Evolutionary conservation across 2,113 vertebrate species (phyloP).

Genomic region (Aptenodytes forsteri): DNA sequence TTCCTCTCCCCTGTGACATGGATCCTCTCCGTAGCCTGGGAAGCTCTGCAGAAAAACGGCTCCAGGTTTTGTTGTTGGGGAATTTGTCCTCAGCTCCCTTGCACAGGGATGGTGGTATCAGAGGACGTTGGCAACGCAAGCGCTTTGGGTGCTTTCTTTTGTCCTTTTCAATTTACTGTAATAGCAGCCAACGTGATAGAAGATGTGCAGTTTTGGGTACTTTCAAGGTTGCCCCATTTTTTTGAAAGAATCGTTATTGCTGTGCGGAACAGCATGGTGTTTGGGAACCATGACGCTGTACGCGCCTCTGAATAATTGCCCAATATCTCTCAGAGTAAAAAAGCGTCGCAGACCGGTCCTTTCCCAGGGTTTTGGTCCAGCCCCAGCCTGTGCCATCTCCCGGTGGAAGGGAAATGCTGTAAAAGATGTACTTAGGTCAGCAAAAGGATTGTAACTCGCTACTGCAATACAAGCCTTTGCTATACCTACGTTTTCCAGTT

Average conservation of each 20-base stretch:
- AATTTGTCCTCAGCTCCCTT: background rate
- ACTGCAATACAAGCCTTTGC: background rate
- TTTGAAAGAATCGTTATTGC: background rate
- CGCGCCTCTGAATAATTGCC: background rate
- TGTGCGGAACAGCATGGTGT: accelerated
- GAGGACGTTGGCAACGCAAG: background rate
- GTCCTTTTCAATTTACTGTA: background rate
- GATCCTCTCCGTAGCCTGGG: background rate
- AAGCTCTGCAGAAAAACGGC: background rate
- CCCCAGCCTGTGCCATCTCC: background rate
- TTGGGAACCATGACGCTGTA: background rate
- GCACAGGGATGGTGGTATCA: accelerated
- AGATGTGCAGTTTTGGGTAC: background rate
- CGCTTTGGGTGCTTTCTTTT: background rate
- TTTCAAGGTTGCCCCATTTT: background rate
- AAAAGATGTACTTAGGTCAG: background rate
- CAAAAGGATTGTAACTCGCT: background rate
- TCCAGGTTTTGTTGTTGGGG: background rate
- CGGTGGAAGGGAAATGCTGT: background rate
- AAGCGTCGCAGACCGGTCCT: accelerated
- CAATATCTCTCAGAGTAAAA: background rate
- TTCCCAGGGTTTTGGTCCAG: background rate
- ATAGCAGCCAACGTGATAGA: background rate
- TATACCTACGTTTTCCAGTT: background rate
- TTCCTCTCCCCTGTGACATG: background rate